These are phyloP conservation scores for Crossaster papposus DNA, from an alignment of 53 echinoderm and acorn worm genomes.

Conservation along the genomic window DNA sequence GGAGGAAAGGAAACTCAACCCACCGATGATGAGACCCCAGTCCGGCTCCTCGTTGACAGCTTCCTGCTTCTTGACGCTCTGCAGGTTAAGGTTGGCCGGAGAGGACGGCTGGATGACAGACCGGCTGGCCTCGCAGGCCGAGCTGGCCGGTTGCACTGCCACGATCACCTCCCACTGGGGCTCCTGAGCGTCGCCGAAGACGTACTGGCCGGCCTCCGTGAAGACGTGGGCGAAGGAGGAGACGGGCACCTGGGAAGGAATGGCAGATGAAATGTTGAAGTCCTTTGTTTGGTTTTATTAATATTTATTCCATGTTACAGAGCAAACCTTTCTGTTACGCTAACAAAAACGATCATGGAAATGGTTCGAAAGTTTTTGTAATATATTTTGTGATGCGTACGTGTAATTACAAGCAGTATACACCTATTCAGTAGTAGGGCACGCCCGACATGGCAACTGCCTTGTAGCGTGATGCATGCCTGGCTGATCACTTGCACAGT, in stretches of 20 bases:
- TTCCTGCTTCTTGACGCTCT: conserved; percentile 77
- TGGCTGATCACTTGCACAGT: too few species aligned
- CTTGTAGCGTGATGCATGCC: too few species aligned
- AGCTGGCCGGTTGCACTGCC: conserved; percentile 77
- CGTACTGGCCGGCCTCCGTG: conserved; percentile 87
- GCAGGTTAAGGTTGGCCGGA: conserved; percentile 67
- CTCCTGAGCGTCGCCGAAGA: conserved; percentile 94
- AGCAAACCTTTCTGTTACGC: too few species aligned
- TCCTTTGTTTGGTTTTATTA: too few species aligned
- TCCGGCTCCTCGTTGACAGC: conserved; percentile 91
- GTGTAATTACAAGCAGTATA: too few species aligned
- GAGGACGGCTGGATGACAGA: conserved; percentile 78
- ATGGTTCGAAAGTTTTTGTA: too few species aligned
- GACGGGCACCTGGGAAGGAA: conserved; percentile 80
- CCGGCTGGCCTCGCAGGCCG: conserved; percentile 61
- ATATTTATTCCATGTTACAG: too few species aligned
- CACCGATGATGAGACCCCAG: conserved; percentile 98
- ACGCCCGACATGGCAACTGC: too few species aligned
- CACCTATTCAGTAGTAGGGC: too few species aligned
- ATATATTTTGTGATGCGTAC: too few species aligned
- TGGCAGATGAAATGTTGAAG: too few species aligned
- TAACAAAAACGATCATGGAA: too few species aligned
- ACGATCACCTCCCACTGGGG: conserved; percentile 84
- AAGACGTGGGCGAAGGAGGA: conserved; percentile 93
- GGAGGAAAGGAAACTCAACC: conserved; percentile 6